phyloP scores from a whole-genome alignment of 35 echinoderm and acorn worm genomes.

The Holothuria glaberrima region DNA sequence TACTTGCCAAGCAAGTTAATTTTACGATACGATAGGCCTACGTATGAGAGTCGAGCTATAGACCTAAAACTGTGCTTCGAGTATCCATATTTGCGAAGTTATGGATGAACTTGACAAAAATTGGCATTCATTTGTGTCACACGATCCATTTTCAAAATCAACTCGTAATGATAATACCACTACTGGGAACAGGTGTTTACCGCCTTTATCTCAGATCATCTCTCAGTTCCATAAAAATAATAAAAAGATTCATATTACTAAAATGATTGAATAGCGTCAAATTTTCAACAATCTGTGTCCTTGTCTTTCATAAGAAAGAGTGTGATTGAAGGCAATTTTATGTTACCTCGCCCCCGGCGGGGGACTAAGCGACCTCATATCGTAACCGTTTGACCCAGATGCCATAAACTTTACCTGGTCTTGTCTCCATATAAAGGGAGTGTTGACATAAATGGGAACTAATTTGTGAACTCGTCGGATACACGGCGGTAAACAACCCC shows the following conservation, averaged over 20 bases:
- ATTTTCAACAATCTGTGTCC: slow-evolving; percentile 45
- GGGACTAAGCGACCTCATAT: neutral
- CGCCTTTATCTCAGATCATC: neutral
- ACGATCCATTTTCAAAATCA: too few relatives aligned
- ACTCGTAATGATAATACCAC: too few relatives aligned
- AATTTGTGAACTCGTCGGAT: neutral
- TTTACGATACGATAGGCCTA: too few relatives aligned
- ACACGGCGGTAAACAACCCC: too few relatives aligned
- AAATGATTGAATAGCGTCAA: slow-evolving; percentile 16
- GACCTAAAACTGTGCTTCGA: too few relatives aligned
- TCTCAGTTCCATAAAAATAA: neutral
- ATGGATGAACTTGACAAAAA: too few relatives aligned
- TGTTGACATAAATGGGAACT: slow-evolving; percentile 5
- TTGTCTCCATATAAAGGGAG: neutral
- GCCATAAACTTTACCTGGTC: slow-evolving; percentile 14
- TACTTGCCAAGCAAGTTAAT: too few relatives aligned
- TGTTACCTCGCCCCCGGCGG: neutral
- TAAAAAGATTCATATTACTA: neutral
- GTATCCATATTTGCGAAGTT: too few relatives aligned
- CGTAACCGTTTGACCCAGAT: neutral
- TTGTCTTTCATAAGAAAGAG: slow-evolving; percentile 4
- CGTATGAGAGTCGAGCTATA: too few relatives aligned
- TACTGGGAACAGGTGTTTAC: slow-evolving; percentile 20
- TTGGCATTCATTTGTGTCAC: too few relatives aligned
- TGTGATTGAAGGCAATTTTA: neutral